Percentiles rank a stretch among this genome's conserved stretches.
These are phyloP conservation scores for Myrmecobius fasciatus DNA, from an alignment of 2,113 vertebrate species.

Conservation along the genomic window DNA sequence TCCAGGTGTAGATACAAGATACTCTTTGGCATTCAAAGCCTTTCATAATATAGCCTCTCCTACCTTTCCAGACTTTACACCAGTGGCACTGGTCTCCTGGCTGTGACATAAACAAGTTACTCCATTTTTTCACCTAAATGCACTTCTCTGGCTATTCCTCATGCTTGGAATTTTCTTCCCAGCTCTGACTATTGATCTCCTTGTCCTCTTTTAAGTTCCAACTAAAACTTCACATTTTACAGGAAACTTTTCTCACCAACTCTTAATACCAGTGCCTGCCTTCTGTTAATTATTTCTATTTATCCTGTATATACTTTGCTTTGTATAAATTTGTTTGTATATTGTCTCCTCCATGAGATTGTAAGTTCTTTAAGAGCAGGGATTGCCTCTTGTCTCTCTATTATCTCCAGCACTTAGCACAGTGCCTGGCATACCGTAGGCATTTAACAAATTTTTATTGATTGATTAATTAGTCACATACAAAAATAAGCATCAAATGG, in stretches of 20 bases:
- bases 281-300: background rate
- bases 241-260: background rate
- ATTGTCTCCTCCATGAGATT: background rate
- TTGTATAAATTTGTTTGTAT: background rate
- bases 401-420: background rate
- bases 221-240: background rate
- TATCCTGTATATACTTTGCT: background rate
- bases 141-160: background rate
- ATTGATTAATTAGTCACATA: background rate
- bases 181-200: background rate
- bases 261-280: background rate
- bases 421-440: background rate
- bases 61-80: background rate
- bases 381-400: background rate
- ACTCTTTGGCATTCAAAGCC: background rate
- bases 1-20: background rate
- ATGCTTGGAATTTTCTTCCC: background rate
- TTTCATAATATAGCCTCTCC: background rate
- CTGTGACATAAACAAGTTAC: background rate
- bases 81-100: background rate
- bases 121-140: background rate
- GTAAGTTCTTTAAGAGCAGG: background rate
- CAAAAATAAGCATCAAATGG: background rate
- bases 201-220: background rate
- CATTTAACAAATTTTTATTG: background rate